Evolutionary conservation across 2,888 invertebrate genomes (phyloP), one percentile per base, ranked within the genome.

Genomic region (Alcis repandata): DNA sequence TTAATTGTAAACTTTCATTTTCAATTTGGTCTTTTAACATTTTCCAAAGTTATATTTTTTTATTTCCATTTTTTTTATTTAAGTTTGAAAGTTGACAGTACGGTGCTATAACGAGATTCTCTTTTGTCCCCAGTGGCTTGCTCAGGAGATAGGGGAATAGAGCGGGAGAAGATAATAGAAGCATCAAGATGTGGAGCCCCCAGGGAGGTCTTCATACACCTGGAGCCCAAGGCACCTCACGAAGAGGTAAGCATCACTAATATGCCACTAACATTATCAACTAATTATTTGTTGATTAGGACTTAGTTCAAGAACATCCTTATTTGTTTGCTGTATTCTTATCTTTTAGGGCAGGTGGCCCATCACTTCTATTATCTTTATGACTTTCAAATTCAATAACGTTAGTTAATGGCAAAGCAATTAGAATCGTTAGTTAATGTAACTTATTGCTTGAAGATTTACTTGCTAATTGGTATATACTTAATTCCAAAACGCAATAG

Each of bases 171-270:
- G 63, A 78, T 91, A 22, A 89, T 92, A 41, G 82, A 88, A 60
- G 83, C 90, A 59, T 86, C 93, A 13, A 85, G 81, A 67, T 93
- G 93, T 63, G 91, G 92, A 11, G 84, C 82, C 11, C 92, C 93
- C 7, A 89, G 88, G 72, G 91, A 91, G 36, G 88, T 89, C 32
- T 92, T 92, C 78, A 79, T 88, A 13, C 82, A 84, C 58, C 76
- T 93, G 43, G 83, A 84, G 17, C 82, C 84, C 1, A 80, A 82
- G 64, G 84, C 82, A 20, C 83, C 87, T 7, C 86, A 90, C 63
- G 84, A 90, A 72, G 86, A 89, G 88, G 92, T 92, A 83, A 80
- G 63, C 45, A 71, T 57, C 36, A 51, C 32, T 0, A 51, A 19
- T 13, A 13, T n/a, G n/a, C n/a, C n/a, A n/a, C n/a, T n/a, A n/a